A percentile compares a stretch with the other conserved stretches of the same genome.
Conservation (phyloP, 30 jellyfish, hydroid and myxozoan species). For the Aurelia coerulea region DNA sequence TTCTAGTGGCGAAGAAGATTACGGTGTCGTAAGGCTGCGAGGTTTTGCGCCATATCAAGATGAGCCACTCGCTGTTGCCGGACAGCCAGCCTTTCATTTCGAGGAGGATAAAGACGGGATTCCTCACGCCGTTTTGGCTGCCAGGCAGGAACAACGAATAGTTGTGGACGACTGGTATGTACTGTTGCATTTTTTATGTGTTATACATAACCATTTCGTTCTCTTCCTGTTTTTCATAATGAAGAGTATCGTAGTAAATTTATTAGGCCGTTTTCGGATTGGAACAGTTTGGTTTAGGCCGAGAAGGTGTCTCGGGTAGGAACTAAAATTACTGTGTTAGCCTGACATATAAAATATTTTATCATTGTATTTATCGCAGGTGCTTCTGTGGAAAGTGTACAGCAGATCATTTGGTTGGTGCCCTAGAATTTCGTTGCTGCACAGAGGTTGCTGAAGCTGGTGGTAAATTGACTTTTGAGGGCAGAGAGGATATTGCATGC, state of each 20-base stretch:
- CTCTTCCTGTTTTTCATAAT: background rate
- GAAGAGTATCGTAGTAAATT: background rate
- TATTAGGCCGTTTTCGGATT: slow-evolving; percentile 19
- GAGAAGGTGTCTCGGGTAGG: background rate
- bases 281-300: too few species aligned
- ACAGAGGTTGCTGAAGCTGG: slow-evolving; percentile 39
- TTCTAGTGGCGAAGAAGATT: slow-evolving; percentile 45
- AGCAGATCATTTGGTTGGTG: slow-evolving; percentile 35
- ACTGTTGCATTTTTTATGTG: background rate
- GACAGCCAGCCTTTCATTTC: slow-evolving; percentile 29
- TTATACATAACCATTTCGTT: background rate
- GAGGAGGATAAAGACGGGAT: slow-evolving; percentile 52
- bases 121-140: slow-evolving; percentile 53
- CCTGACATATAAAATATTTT: background rate
- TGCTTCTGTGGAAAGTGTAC: slow-evolving; percentile 32
- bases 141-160: slow-evolving; percentile 50
- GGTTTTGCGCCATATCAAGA: slow-evolving; percentile 50
- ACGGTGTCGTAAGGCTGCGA: slow-evolving; percentile 15
- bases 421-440: slow-evolving; percentile 50
- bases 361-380: slow-evolving; percentile 11
- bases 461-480: slow-evolving; percentile 16
- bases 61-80: slow-evolving; percentile 32
- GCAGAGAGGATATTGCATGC: slow-evolving; percentile 27
- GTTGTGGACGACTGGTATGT: slow-evolving; percentile 39
- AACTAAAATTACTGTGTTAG: background rate